phyloP scores from a whole-genome alignment of 2,888 invertebrate species.

The Ctena decussata region DNA sequence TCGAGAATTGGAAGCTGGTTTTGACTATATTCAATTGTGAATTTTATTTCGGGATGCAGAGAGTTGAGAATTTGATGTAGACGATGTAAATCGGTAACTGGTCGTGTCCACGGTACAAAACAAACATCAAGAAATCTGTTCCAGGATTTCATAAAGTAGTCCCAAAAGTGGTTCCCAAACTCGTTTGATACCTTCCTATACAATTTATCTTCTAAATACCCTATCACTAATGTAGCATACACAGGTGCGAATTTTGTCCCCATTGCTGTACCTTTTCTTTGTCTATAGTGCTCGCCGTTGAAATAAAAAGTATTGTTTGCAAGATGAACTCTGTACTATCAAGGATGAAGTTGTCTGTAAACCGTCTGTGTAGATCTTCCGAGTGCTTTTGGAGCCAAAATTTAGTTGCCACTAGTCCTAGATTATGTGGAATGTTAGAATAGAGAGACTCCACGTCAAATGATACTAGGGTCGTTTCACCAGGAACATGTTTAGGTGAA shows the following conservation, averaged over 20 bases:
- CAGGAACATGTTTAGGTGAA: background rate
- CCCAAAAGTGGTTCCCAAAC: background rate
- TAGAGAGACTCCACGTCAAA: slow-evolving; percentile 41
- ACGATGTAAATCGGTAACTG: background rate
- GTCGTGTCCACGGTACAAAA: slow-evolving; percentile 29
- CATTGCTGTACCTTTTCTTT: slow-evolving; percentile 50
- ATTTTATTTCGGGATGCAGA: slow-evolving; percentile 13
- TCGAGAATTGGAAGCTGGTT: slow-evolving; percentile 29
- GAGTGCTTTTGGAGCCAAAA: slow-evolving; percentile 29
- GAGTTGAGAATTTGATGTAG: slow-evolving; percentile 6
- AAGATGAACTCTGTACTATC: slow-evolving; percentile 31
- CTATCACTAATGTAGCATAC: slow-evolving; percentile 32
- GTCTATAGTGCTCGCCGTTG: slow-evolving; percentile 23
- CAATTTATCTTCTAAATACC: background rate
- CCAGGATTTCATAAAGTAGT: slow-evolving; percentile 16
- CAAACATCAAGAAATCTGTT: slow-evolving; percentile 50
- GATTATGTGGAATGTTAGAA: slow-evolving; percentile 34
- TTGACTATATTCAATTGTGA: slow-evolving; percentile 27
- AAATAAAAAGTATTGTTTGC: slow-evolving; percentile 40
- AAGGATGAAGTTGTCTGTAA: slow-evolving; percentile 24
- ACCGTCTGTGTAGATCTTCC: background rate
- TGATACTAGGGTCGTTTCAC: slow-evolving; percentile 4
- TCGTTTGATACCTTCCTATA: background rate
- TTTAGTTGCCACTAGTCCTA: slow-evolving; percentile 25
- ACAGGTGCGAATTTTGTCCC: slow-evolving; percentile 48